phyloP scores from a whole-genome alignment of 2,797 vertebrate genomes.

The Acanthurus tractus region DNA sequence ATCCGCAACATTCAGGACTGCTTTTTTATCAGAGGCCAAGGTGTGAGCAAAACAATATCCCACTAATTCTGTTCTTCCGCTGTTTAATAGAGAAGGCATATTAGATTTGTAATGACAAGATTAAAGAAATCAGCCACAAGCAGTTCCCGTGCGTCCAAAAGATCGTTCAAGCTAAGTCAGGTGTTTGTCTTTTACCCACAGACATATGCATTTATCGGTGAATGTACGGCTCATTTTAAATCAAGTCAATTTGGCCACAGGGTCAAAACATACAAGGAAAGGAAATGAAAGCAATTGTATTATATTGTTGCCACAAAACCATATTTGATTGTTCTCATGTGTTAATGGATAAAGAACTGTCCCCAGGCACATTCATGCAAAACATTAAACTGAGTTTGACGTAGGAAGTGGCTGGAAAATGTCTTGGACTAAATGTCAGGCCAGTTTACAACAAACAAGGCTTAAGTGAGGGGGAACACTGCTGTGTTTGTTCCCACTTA shows the following conservation, averaged over 20 bases:
- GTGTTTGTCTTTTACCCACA: slow-evolving; percentile 66
- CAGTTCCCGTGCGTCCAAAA: slow-evolving; percentile 14
- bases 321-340: slow-evolving; percentile 64
- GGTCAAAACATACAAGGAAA: slow-evolving; percentile 56
- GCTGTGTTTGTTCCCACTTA: slow-evolving; percentile 56
- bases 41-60: slow-evolving; percentile 77
- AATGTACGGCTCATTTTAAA: slow-evolving; percentile 67
- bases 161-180: slow-evolving; percentile 45
- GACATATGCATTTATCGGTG: slow-evolving; percentile 66
- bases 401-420: slow-evolving; percentile 26
- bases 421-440: slow-evolving; percentile 54
- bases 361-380: slow-evolving; percentile 62
- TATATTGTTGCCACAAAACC: slow-evolving; percentile 76
- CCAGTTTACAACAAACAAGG: slow-evolving; percentile 45
- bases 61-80: slow-evolving; percentile 76
- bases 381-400: slow-evolving; percentile 44
- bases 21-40: slow-evolving; percentile 64
- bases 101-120: slow-evolving; percentile 72
- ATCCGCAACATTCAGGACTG: slow-evolving; percentile 61
- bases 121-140: slow-evolving; percentile 51
- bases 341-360: slow-evolving; percentile 67
- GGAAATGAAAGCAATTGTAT: slow-evolving; percentile 79
- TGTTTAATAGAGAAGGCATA: slow-evolving; percentile 63
- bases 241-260: slow-evolving; percentile 70
- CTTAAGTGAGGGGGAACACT: slow-evolving; percentile 46